These are phyloP conservation scores for Artemisiospiza belli DNA, from an alignment of 2,113 vertebrate genomes.

Conservation along the genomic window DNA sequence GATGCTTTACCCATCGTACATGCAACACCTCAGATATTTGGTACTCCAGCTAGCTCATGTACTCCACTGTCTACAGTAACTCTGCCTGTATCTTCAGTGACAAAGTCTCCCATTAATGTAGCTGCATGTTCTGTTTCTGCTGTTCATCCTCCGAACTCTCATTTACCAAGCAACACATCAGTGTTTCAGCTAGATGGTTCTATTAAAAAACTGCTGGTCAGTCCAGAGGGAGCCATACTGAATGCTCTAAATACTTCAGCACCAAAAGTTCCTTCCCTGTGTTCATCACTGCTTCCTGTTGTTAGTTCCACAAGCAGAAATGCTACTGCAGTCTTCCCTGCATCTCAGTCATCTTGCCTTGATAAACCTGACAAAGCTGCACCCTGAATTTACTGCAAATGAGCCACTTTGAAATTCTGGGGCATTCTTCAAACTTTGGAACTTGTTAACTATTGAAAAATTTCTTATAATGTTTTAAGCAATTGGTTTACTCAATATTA, in stretches of 20 bases:
- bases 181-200: slow-evolving; percentile 74
- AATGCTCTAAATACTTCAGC: slow-evolving; percentile 81
- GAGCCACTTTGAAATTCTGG: slow-evolving; percentile 71
- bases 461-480: slow-evolving; percentile 64
- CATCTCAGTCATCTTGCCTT: slow-evolving; percentile 71
- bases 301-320: slow-evolving; percentile 72
- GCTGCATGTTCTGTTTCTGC: slow-evolving; percentile 69
- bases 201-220: slow-evolving; percentile 86
- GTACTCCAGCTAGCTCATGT: slow-evolving; percentile 67
- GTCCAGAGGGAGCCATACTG: slow-evolving; percentile 89
- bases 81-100: slow-evolving; percentile 62
- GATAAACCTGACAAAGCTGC: slow-evolving; percentile 77
- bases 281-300: slow-evolving; percentile 74
- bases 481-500: slow-evolving; percentile 26
- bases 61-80: slow-evolving; percentile 52
- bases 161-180: slow-evolving; percentile 68
- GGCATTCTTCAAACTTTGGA: slow-evolving; percentile 73
- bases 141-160: slow-evolving; percentile 45
- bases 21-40: slow-evolving; percentile 76
- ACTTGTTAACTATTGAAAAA: slow-evolving; percentile 59
- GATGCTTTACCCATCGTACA: slow-evolving; percentile 79
- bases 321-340: slow-evolving; percentile 69
- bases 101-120: slow-evolving; percentile 58
- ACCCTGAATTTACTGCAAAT: slow-evolving; percentile 70
- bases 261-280: slow-evolving; percentile 64